Conservation (phyloP, 1,140 invertebrate genomes). For the Magallana gigas region DNA sequence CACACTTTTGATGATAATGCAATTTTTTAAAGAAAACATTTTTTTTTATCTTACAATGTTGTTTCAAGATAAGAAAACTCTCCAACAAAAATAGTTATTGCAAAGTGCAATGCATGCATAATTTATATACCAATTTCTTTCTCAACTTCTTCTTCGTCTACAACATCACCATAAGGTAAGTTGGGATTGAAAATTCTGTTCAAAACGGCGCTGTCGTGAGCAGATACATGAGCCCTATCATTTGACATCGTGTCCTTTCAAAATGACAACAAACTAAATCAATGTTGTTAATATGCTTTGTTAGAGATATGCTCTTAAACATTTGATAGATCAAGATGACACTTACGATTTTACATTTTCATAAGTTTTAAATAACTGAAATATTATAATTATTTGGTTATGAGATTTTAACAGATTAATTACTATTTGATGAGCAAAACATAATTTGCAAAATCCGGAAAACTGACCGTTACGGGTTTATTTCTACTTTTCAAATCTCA, state of each 20-base stretch:
- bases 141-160: constrained; percentile 57
- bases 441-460: too few relatives aligned
- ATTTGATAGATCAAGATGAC: background rate
- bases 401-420: too few relatives aligned
- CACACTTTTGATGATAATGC: too few relatives aligned
- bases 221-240: constrained; percentile 58
- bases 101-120: background rate
- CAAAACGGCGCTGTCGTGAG: constrained; percentile 71
- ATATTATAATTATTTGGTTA: too few relatives aligned
- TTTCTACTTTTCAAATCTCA: background rate
- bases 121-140: background rate
- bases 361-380: too few relatives aligned
- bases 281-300: background rate
- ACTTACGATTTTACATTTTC: too few relatives aligned
- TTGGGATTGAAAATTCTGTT: constrained; percentile 72
- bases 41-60: too few relatives aligned
- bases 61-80: too few relatives aligned
- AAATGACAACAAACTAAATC: constrained; percentile 11
- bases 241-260: background rate
- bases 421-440: too few relatives aligned
- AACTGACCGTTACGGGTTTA: too few relatives aligned
- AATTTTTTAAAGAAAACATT: too few relatives aligned
- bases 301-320: background rate
- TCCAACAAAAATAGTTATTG: too few relatives aligned
- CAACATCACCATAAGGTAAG: constrained; percentile 67